These are phyloP conservation scores for Sakesphorus luctuosus DNA, from an alignment of 2,113 vertebrate genomes.

Conservation along the genomic window DNA sequence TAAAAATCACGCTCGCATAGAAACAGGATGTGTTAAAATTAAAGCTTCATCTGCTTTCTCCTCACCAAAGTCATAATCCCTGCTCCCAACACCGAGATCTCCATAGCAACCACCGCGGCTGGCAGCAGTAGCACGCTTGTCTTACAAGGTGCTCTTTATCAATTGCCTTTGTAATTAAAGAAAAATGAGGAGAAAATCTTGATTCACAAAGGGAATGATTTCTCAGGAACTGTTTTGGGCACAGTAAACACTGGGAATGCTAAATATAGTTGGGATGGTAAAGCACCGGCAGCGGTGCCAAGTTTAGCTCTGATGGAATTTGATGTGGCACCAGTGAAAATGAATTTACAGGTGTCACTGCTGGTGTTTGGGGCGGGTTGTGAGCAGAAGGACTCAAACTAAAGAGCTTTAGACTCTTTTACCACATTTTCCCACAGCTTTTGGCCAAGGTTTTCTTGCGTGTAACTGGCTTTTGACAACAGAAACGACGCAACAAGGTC, in stretches of 20 bases:
- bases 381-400: neutral
- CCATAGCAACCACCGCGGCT: conserved; percentile 51
- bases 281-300: rapidly evolving
- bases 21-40: conserved; percentile 35
- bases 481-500: rapidly evolving
- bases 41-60: conserved; percentile 58
- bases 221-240: neutral
- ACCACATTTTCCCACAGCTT: neutral
- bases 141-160: conserved; percentile 40
- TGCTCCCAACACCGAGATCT: conserved; percentile 33
- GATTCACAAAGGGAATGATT: neutral
- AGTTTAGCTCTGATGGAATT: neutral
- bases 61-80: conserved; percentile 49
- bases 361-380: neutral
- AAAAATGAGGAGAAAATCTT: neutral
- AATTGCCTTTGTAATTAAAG: conserved; percentile 40
- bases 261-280: neutral
- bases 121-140: neutral
- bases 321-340: neutral
- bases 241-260: neutral
- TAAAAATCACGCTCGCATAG: neutral
- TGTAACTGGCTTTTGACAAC: neutral
- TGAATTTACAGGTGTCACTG: neutral
- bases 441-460: neutral
- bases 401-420: neutral